Evolutionary conservation across 2,113 vertebrate genomes (phyloP), one percentile per base, ranked within the genome.

Genomic region (Tenebrosternarchus preto): DNA sequence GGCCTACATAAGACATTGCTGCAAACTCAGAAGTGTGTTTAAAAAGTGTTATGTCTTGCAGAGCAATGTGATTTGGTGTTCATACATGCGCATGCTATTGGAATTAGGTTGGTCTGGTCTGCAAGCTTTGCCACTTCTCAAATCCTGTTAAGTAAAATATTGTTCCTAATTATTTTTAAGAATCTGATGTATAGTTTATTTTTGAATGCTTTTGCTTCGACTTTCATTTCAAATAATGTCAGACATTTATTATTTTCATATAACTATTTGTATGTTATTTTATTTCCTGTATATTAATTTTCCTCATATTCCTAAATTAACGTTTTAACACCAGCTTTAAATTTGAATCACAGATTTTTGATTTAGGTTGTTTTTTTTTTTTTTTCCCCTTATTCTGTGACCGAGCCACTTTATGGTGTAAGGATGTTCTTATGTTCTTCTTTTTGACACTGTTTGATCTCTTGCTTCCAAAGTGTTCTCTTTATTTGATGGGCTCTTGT

Each of bases 191-290:
- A 95, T 94, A 95, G 93, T 90, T 94, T 94, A 88, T 88, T 94
- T 92, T 94, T 93, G 92, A 94, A 95, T 93, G 84, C 86, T 91
- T 95, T 94, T 93, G 84, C 78, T 88, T 92, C 88, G 87, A 80
- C 90, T 91, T 92, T 90, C 85, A 82, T 90, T 94, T 94, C 92
- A 93, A 92, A 95, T 91, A 95, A 93, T 94, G 94, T 96, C 93
- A 92, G 93, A 95, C 94, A 94, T 95, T 91, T 95, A 92, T 91
- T 94, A 93, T 95, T 95, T 94, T 94, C 93, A 93, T 95, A 92
- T 94, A 94, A 92, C 89, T 91, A 85, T 91, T 86, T 89, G 82
- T 88, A 88, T 89, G 86, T 85, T 90, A 86, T 90, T 88, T 89
- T 84, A 92, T 92, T 95, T 90, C 82, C 70, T 95, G 94, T 96